Conservation (phyloP, 2,113 vertebrate genomes). For the Pungitius pungitius region DNA sequence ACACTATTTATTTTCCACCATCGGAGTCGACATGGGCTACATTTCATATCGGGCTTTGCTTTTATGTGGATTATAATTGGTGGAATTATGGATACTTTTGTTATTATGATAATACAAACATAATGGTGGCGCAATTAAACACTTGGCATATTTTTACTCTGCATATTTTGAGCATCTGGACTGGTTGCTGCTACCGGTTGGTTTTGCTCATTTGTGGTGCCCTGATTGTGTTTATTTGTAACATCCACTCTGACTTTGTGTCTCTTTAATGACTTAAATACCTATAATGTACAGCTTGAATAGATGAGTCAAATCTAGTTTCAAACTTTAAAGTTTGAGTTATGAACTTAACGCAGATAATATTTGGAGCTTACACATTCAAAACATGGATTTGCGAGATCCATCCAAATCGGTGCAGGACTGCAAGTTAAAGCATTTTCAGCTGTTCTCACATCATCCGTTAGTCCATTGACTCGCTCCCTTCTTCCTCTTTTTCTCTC, state of each 20-base stretch:
- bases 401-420: no score
- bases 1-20: background rate
- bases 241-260: background rate
- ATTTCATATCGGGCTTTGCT: no score
- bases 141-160: no score
- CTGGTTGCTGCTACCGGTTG: background rate
- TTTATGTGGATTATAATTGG: no score
- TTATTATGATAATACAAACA: no score
- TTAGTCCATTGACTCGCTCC: constrained; percentile 12
- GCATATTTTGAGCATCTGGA: background rate
- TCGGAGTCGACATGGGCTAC: no score
- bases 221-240: background rate
- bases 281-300: background rate
- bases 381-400: background rate
- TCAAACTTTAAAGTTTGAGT: background rate
- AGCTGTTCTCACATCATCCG: constrained; percentile 7
- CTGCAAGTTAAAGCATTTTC: no score
- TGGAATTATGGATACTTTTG: no score
- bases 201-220: background rate
- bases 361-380: constrained; percentile 2
- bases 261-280: background rate
- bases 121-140: no score
- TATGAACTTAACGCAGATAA: background rate
- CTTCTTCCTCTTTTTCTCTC: constrained; percentile 5
- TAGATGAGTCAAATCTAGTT: background rate